These are phyloP conservation scores for Acronicta psi DNA, from an alignment of 2,888 invertebrate genomes.

Conservation along the genomic window DNA sequence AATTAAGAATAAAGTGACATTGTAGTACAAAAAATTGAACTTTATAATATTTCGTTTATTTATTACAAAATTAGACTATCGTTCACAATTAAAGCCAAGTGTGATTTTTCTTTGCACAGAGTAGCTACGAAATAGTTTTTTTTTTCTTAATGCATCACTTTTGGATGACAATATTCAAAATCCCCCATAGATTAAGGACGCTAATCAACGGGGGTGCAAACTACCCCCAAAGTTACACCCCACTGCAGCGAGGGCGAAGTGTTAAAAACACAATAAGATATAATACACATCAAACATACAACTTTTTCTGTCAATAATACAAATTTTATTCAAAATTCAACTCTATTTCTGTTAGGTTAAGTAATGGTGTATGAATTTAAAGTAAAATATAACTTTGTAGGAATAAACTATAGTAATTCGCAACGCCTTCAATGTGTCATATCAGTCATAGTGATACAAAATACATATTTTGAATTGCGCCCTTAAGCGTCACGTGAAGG, in stretches of 20 bases:
- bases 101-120: not conserved
- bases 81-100: not conserved
- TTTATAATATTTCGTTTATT: too few species aligned
- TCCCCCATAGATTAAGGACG: conserved; percentile 86
- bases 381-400: conserved; percentile 25
- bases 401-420: conserved; percentile 79
- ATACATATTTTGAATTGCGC: conserved; percentile 85
- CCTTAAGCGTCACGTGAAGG: conserved; percentile 73
- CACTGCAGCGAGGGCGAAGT: conserved; percentile 79
- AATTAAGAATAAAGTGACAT: too few species aligned
- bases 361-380: not conserved
- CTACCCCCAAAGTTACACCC: conserved; percentile 76
- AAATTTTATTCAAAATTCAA: conserved; percentile 33
- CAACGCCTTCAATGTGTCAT: conserved; percentile 88
- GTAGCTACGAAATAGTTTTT: too few species aligned
- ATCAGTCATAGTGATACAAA: conserved; percentile 86
- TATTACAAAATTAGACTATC: too few species aligned
- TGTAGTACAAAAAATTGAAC: too few species aligned
- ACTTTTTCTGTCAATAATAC: conserved; percentile 21
- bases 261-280: conserved; percentile 88
- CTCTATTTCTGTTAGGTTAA: conserved; percentile 53
- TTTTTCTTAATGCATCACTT: conserved; percentile 27
- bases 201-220: conserved; percentile 88
- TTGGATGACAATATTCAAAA: conserved; percentile 68
- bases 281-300: conserved; percentile 66